These are phyloP conservation scores for Clanis bilineata DNA, from an alignment of 2,888 invertebrate genomes.

Conservation along the genomic window DNA sequence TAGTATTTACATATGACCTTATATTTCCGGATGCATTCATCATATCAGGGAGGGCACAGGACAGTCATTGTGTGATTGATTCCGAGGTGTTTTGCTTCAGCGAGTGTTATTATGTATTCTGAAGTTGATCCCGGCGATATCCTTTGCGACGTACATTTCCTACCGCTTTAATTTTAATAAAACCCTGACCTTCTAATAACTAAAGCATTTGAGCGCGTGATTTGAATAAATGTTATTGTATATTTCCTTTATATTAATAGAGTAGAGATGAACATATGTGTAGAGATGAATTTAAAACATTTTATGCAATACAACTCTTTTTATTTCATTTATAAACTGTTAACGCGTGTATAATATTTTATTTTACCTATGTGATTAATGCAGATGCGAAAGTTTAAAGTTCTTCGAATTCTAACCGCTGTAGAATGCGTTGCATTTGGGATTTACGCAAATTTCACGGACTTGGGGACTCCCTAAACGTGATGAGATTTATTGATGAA, in stretches of 20 bases:
- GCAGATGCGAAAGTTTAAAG: too few species aligned
- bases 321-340: not conserved
- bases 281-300: not conserved
- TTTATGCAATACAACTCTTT: not conserved
- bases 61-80: not conserved
- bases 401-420: too few species aligned
- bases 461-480: too few species aligned
- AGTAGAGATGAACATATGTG: not conserved
- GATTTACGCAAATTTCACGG: too few species aligned
- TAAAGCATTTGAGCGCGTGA: constrained; percentile 15
- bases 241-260: not conserved
- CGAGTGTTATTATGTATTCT: constrained; percentile 3
- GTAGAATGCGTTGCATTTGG: too few species aligned
- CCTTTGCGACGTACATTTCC: constrained; percentile 16
- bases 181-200: constrained; percentile 20
- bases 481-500: too few species aligned
- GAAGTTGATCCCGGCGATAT: not conserved
- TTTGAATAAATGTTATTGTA: constrained; percentile 7
- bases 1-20: not conserved
- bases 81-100: not conserved
- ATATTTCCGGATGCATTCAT: not conserved
- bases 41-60: not conserved
- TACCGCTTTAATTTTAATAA: constrained; percentile 18
- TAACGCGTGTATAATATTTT: not conserved
- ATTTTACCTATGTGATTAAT: too few species aligned